Evolutionary conservation across 1,140 invertebrate genomes (phyloP).

Genomic region (Limonius californicus): DNA sequence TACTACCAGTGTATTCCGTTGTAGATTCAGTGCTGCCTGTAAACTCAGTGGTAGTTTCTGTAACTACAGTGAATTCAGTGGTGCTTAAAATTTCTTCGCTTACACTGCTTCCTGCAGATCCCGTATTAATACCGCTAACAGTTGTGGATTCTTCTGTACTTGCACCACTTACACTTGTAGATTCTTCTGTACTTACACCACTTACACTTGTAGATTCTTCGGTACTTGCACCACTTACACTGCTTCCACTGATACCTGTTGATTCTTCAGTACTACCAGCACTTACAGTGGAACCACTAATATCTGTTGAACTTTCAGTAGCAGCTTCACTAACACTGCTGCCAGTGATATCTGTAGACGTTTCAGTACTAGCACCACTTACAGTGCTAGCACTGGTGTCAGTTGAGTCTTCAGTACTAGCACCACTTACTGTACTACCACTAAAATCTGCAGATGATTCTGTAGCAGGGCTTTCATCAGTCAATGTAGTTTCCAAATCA

Average conservation of each 20-base stretch:
- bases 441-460: too few species aligned
- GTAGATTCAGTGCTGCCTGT: conserved; percentile 24
- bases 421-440: too few species aligned
- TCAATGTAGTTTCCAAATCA: not conserved
- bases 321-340: conserved; percentile 26
- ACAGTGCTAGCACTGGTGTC: not conserved
- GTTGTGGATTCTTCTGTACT: conserved; percentile 20
- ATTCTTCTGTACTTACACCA: not conserved
- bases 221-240: conserved; percentile 13
- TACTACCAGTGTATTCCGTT: conserved; percentile 22
- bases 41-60: conserved; percentile 13
- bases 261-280: conserved; percentile 12
- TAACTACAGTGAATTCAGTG: not conserved
- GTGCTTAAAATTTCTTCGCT: not conserved
- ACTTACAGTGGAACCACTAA: conserved; percentile 2
- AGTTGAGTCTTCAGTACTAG: conserved; percentile 20
- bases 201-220: conserved; percentile 19
- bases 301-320: too few species aligned
- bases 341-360: conserved; percentile 19
- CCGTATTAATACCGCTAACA: conserved; percentile 19
- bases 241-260: conserved; percentile 14
- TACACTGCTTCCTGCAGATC: not conserved
- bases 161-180: not conserved
- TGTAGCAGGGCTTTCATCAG: too few species aligned
- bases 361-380: conserved; percentile 12